Conservation (phyloP, 2,888 invertebrate genomes). For the Zootermopsis nevadensis region DNA sequence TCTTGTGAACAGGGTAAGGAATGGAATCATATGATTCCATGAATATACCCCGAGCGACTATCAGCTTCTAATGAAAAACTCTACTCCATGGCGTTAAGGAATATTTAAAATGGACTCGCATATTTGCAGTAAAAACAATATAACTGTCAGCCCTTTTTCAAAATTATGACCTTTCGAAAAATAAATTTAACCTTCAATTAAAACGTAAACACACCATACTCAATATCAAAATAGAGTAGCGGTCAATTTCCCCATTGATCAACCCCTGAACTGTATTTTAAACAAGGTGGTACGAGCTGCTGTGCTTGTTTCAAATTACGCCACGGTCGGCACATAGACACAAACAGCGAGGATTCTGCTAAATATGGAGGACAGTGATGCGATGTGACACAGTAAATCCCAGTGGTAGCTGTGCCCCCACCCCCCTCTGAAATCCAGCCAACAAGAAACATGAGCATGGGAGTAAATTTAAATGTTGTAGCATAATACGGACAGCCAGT, state of each 20-base stretch:
- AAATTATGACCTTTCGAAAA: background rate
- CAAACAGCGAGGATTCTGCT: slow-evolving; percentile 15
- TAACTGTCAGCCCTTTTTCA: no score
- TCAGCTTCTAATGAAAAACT: no score
- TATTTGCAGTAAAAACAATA: no score
- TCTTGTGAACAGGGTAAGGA: no score
- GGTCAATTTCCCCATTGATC: background rate
- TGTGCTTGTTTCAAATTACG: slow-evolving; percentile 41
- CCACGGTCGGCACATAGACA: slow-evolving; percentile 21
- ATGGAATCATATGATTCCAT: no score
- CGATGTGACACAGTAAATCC: slow-evolving; percentile 39
- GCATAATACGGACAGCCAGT: background rate
- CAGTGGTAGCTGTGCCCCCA: background rate
- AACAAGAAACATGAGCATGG: slow-evolving; percentile 40
- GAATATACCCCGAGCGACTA: no score
- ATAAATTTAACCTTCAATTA: background rate
- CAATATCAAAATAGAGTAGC: background rate
- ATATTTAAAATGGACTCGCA: no score
- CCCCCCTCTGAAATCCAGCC: background rate
- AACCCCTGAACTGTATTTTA: slow-evolving; percentile 22
- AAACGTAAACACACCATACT: background rate
- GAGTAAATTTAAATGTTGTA: slow-evolving; percentile 40
- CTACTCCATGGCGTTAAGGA: no score
- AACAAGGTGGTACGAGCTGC: background rate
- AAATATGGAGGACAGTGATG: slow-evolving; percentile 35